These are phyloP conservation scores for Epinotia ramella DNA, from an alignment of 2,888 invertebrate genomes.

Conservation along the genomic window DNA sequence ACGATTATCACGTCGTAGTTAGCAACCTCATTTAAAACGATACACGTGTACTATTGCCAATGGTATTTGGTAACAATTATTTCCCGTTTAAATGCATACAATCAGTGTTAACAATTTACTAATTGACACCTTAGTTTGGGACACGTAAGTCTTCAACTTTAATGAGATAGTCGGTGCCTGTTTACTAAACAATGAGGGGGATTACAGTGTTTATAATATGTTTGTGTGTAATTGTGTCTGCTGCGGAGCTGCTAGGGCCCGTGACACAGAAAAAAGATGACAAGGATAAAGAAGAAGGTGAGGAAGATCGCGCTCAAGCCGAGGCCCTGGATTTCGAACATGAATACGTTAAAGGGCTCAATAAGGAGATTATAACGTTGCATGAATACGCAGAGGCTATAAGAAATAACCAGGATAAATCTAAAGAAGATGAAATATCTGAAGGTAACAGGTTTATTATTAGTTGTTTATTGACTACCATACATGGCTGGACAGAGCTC, in stretches of 20 bases:
- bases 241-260: conserved; percentile 73
- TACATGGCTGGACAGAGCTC: neutral
- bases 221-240: conserved; percentile 63
- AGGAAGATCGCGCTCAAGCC: conserved; percentile 24
- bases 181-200: conserved; percentile 61
- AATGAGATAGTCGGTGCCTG: conserved; percentile 53
- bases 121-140: conserved; percentile 53
- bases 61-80: conserved; percentile 47
- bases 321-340: conserved; percentile 52
- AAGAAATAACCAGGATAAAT: conserved; percentile 58
- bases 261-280: conserved; percentile 58
- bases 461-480: neutral
- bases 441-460: conserved; percentile 46
- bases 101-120: conserved; percentile 21
- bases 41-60: conserved; percentile 55
- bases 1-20: conserved; percentile 45
- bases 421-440: conserved; percentile 60
- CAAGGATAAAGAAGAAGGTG: conserved; percentile 44
- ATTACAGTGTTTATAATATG: conserved; percentile 63
- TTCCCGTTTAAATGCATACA: conserved; percentile 39
- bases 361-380: conserved; percentile 65
- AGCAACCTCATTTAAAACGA: conserved; percentile 44
- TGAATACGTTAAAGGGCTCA: conserved; percentile 67
- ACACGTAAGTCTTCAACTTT: conserved; percentile 71
- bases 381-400: conserved; percentile 73